A percentile compares a stretch with the other conserved stretches of the same genome.
These are phyloP conservation scores for Platanista minor DNA, from an alignment of 2,113 vertebrate species.

Conservation along the genomic window DNA sequence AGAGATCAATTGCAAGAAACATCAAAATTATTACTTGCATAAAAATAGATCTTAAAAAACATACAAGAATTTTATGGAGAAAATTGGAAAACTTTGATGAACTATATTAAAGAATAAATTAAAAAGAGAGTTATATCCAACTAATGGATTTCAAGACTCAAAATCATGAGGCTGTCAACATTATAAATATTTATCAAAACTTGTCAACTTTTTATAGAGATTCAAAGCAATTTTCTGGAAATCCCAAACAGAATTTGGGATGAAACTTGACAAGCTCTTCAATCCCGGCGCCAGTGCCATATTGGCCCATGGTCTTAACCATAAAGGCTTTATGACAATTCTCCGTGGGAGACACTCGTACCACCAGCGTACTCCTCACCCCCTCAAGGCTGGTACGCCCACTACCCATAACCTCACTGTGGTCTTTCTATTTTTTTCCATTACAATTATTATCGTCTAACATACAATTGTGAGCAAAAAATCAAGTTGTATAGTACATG, in stretches of 20 bases:
- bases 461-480: background rate
- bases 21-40: background rate
- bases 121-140: background rate
- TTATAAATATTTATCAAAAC: background rate
- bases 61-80: background rate
- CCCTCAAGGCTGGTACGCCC: rapidly evolving
- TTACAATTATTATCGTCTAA: background rate
- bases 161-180: background rate
- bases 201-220: background rate
- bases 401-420: background rate
- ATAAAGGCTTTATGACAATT: background rate
- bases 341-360: background rate
- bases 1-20: background rate
- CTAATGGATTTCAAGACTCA: background rate
- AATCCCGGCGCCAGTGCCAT: too few relatives aligned
- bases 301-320: background rate
- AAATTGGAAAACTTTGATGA: background rate
- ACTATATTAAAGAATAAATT: background rate
- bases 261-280: background rate
- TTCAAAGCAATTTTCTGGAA: background rate
- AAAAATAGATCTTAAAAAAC: background rate
- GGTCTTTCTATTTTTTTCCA: background rate
- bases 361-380: rapidly evolving
- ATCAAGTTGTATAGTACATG: background rate
- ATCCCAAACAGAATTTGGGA: background rate